Evolutionary conservation across 1,140 invertebrate species (phyloP).

Genomic region (Seison nebaliae): DNA sequence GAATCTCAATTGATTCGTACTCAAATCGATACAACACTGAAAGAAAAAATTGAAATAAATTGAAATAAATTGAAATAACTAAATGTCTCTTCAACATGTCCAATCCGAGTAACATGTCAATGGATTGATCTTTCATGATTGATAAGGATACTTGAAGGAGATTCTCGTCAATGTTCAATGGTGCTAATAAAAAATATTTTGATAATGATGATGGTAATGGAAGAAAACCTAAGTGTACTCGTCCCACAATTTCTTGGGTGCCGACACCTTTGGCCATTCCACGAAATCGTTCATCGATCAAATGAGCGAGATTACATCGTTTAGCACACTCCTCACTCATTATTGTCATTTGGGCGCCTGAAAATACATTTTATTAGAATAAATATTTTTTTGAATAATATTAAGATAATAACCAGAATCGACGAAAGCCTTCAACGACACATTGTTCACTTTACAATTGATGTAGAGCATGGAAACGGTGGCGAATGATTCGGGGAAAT

Average conservation of each 20-base stretch:
- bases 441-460: constrained; percentile 68
- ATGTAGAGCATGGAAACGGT: constrained; percentile 91
- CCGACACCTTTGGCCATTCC: constrained; percentile 71
- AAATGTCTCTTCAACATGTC: constrained; percentile 80
- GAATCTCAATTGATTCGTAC: too few species aligned
- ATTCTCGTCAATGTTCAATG: constrained; percentile 73
- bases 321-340: constrained; percentile 35
- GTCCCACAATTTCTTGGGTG: constrained; percentile 69
- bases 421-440: constrained; percentile 83
- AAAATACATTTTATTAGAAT: constrained; percentile 1
- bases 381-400: not conserved
- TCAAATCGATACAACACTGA: too few species aligned
- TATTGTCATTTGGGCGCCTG: constrained; percentile 32
- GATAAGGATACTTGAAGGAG: constrained; percentile 83
- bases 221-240: constrained; percentile 57
- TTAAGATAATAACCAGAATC: constrained; percentile 44
- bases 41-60: too few species aligned
- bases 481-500: constrained; percentile 84
- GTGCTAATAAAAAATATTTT: constrained; percentile 25
- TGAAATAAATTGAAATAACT: too few species aligned
- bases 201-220: not conserved
- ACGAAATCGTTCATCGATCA: constrained; percentile 73
- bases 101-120: constrained; percentile 87
- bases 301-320: constrained; percentile 70
- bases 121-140: constrained; percentile 79